Base-by-base conservation (phyloP, 2,888 invertebrate species). In the Molorchus minor region DNA sequence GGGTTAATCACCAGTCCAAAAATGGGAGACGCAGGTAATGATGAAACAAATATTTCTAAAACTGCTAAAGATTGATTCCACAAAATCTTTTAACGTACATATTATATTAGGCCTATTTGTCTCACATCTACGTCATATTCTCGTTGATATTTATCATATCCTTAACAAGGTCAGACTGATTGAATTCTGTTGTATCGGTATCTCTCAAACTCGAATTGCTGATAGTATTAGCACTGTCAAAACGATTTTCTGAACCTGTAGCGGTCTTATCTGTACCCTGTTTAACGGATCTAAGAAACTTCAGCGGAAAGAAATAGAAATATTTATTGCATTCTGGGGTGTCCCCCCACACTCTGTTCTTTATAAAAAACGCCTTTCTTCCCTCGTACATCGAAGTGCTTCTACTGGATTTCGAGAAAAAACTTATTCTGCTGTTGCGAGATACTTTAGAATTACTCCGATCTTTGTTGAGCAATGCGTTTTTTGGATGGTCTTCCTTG, bases 171-270 rank as follows among this genome's bases (percentile, higher is more conserved):
- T 91, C 90, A 47, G 86, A 84, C 5, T 87, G 87, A 7, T 86
- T 87, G 68, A 87, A 85, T 67, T 90, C 90, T 29, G 86, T 83
- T 51, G 84, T 87, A 69, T 89, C 89, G 62, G 88, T 81, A 75
- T 90, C 89, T 52, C 88, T 86, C n/a, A 91, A 82, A 72, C 90
- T 90, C 56, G 89, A 89, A 80, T 91, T 90, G 76, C 90, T 90
- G 71, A 91, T 90, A 59, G 87, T 82, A 65, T 82, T 81, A n/a
- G 38, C 49, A 29, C 44, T 44, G 15, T 29, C 44, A 29, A 12
- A 44, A n/a, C 7, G 16, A 25, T 44, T 25, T 33, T 33, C 33
- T 16, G 49, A 19, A 13, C 38, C 36, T 2, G 15, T 15, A 20
- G 20, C 20, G 36, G 20, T 35, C 12, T n/a, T 19, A 36, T 30